These are phyloP conservation scores for Pangasius krempfi DNA, from an alignment of 2,797 vertebrate genomes.

Conservation along the genomic window DNA sequence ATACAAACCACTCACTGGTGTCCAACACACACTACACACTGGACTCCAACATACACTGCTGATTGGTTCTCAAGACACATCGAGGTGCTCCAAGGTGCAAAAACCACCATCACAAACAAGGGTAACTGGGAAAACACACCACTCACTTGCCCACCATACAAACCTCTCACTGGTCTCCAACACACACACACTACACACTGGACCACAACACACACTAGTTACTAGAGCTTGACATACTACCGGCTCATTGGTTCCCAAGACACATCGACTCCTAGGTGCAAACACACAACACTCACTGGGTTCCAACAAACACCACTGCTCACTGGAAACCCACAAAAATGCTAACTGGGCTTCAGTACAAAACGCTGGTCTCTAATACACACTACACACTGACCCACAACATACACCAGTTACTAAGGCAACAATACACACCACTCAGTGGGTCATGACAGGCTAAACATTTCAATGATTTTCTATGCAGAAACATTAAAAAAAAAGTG, in stretches of 20 bases:
- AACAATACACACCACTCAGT: neutral
- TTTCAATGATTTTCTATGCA: too few relatives aligned
- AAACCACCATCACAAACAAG: neutral
- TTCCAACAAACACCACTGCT: neutral
- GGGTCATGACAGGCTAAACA: neutral
- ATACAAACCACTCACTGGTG: neutral
- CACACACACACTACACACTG: neutral
- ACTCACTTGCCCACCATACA: neutral
- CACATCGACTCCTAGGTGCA: neutral
- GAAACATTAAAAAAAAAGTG: too few relatives aligned
- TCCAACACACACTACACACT: neutral
- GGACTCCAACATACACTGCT: neutral
- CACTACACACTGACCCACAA: neutral
- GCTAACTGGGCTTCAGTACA: neutral
- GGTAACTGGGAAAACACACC: neutral
- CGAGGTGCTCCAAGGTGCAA: neutral
- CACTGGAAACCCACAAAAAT: neutral
- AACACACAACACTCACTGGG: neutral
- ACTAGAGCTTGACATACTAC: neutral
- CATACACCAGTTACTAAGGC: constrained; percentile 11
- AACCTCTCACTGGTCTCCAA: neutral
- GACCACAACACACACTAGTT: neutral
- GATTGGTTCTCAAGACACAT: neutral
- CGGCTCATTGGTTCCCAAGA: neutral
- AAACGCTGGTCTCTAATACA: neutral